Evolutionary conservation across 1,140 invertebrate species (phyloP).

Genomic region (Andricus grossulariae): DNA sequence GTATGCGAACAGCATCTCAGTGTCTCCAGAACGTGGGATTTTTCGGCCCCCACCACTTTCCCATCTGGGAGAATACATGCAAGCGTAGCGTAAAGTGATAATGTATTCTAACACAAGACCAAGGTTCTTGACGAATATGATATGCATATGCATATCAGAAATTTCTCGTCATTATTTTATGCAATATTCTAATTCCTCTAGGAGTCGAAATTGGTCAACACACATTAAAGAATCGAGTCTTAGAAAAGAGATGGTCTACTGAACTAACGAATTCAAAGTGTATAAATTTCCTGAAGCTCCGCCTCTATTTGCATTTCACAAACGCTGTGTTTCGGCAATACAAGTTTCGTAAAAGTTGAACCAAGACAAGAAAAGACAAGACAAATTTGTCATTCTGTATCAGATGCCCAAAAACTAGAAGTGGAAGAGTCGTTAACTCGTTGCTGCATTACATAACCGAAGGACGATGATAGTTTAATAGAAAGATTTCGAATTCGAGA

Average conservation of each 20-base stretch:
- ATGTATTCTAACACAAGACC: no score
- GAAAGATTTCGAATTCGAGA: not conserved
- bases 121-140: no score
- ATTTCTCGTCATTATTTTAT: no score
- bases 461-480: not conserved
- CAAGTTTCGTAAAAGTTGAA: not conserved
- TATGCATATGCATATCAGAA: no score
- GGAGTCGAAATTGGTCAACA: not conserved
- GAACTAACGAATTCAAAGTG: not conserved
- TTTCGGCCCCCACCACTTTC: no score
- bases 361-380: not conserved
- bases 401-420: conserved; percentile 13
- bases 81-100: no score
- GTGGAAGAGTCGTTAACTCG: conserved; percentile 6
- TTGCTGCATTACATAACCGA: conserved; percentile 24
- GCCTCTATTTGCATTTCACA: conserved; percentile 8
- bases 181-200: no score
- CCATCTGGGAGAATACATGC: no score
- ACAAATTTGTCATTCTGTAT: not conserved
- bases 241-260: not conserved
- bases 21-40: no score
- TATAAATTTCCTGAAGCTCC: not conserved
- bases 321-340: not conserved
- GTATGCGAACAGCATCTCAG: no score
- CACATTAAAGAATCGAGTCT: not conserved